phyloP scores from a whole-genome alignment of 1,140 invertebrate species.

The Rhyacophila brunnea region DNA sequence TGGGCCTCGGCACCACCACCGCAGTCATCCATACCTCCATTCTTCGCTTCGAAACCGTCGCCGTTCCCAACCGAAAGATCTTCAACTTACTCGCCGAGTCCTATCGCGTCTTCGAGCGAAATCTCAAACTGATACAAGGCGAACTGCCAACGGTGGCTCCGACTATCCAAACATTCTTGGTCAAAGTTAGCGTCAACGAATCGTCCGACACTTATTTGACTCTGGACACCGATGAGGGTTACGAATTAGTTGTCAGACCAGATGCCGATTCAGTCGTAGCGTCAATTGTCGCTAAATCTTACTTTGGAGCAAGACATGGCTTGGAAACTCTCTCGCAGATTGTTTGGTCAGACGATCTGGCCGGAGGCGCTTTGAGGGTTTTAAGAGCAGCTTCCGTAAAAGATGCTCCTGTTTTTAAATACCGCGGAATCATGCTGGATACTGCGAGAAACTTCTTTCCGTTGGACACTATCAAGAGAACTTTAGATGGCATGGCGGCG shows the following conservation, averaged over 20 bases:
- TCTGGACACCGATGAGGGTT: conserved; percentile 73
- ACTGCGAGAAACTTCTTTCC: conserved; percentile 76
- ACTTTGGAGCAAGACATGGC: conserved; percentile 75
- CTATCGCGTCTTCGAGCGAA: conserved; percentile 26
- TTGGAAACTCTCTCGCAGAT: conserved; percentile 78
- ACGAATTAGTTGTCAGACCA: conserved; percentile 60
- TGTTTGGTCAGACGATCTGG: conserved; percentile 69
- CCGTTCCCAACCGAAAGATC: conserved; percentile 41
- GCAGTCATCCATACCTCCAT: conserved; percentile 46
- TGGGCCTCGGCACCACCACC: conserved; percentile 46
- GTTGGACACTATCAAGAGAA: conserved; percentile 65
- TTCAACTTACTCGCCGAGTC: conserved; percentile 43
- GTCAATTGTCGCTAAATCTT: conserved; percentile 66
- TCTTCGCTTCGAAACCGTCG: conserved; percentile 48
- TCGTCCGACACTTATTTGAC: conserved; percentile 55
- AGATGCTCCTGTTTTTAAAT: conserved; percentile 61
- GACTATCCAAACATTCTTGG: conserved; percentile 47
- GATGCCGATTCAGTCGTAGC: conserved; percentile 57
- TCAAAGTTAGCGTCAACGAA: conserved; percentile 56
- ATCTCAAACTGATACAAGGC: conserved; percentile 16
- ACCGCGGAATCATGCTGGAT: conserved; percentile 74
- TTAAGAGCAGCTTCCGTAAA: conserved; percentile 59
- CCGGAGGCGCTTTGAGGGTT: conserved; percentile 59
- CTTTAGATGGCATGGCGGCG: conserved; percentile 74
- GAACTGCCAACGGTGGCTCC: conserved; percentile 36